These are phyloP conservation scores for Potorous gilbertii DNA, from an alignment of 2,797 vertebrate genomes.

Conservation along the genomic window DNA sequence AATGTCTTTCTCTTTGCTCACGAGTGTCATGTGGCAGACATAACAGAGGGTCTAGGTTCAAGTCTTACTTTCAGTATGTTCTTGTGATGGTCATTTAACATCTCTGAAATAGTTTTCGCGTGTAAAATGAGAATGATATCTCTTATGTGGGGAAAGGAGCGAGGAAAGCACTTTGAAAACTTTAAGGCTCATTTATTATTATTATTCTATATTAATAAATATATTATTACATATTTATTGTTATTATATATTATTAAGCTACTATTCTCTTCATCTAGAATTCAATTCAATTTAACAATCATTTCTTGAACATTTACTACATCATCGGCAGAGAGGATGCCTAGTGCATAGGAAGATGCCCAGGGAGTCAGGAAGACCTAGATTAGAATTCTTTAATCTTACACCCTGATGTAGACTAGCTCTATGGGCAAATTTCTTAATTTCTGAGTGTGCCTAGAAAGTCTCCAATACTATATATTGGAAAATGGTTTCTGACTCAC, in stretches of 20 bases:
- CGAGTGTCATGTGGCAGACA: slow-evolving; percentile 43
- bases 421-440: background rate
- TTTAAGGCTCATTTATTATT: background rate
- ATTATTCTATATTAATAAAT: no score
- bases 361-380: background rate
- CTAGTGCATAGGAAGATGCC: background rate
- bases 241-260: background rate
- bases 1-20: slow-evolving; percentile 50
- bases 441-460: background rate
- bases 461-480: background rate
- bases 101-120: background rate
- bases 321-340: background rate
- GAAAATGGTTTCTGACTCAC: background rate
- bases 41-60: background rate
- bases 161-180: background rate
- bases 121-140: background rate
- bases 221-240: no score
- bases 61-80: background rate
- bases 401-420: background rate
- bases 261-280: background rate
- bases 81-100: background rate
- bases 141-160: background rate
- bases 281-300: background rate
- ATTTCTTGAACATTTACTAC: background rate
- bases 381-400: background rate